phyloP scores from a whole-genome alignment of 2,888 invertebrate species.

The Eurytoma californica region DNA sequence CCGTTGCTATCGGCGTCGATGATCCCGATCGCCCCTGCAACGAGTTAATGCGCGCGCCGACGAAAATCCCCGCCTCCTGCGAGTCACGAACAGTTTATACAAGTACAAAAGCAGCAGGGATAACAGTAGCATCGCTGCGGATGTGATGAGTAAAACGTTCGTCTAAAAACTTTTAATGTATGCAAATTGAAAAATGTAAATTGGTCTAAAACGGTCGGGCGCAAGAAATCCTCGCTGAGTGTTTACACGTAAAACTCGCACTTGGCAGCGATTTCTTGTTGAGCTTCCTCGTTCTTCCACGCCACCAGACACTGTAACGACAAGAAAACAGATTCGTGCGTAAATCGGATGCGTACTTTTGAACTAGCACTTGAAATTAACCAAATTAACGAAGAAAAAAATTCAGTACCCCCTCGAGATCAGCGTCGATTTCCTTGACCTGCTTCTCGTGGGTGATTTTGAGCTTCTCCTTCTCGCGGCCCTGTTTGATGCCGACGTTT shows the following conservation, averaged over 20 bases:
- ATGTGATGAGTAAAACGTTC: not conserved
- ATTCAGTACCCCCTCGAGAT: constrained; percentile 72
- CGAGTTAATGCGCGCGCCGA: not conserved
- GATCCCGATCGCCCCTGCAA: constrained; percentile 21
- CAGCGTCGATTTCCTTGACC: constrained; percentile 75
- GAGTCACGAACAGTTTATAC: not conserved
- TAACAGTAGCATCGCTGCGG: not conserved
- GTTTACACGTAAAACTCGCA: constrained; percentile 75
- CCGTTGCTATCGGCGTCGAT: not conserved
- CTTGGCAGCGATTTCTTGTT: constrained; percentile 74
- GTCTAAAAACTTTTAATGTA: constrained; percentile 1
- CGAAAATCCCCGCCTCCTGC: not conserved
- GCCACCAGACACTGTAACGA: constrained; percentile 73
- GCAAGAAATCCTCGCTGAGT: not conserved
- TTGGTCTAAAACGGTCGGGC: not conserved
- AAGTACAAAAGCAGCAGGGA: not conserved
- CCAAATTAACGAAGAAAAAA: too few relatives aligned
- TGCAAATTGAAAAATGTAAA: constrained; percentile 12
- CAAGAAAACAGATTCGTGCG: not conserved
- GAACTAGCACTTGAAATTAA: too few relatives aligned
- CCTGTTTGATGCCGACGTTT: constrained; percentile 77
- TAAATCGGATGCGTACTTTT: too few relatives aligned
- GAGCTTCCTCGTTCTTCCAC: constrained; percentile 75
- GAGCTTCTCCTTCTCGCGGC: constrained; percentile 78
- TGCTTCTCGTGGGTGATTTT: constrained; percentile 79